Evolutionary conservation across 2,888 invertebrate species (phyloP), one percentile per base, ranked within the genome.

Genomic region (Sthenelais limicola): DNA sequence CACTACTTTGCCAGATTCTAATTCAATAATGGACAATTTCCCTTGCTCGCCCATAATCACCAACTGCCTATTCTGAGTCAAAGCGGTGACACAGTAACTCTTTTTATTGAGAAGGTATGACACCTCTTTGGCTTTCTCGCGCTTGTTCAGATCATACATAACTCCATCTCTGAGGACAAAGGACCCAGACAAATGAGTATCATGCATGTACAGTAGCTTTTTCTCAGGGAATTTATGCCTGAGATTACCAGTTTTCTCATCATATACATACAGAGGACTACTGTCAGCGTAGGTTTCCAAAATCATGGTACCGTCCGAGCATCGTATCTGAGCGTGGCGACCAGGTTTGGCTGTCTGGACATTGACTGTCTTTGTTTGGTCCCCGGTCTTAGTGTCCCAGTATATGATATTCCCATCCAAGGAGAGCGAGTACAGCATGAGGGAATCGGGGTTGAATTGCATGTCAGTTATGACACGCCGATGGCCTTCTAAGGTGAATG

Each of bases 401-500:
- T 74, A 74, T n/a, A 72, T 71, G 12, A 80, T 71, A 7, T 73
- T 74, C 35, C 75, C 74, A 38, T 80, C 80, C 18, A 56, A 48
- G 15, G 79, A 77, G 24, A 78, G 67, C 1, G 78, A 78, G 35
- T 75, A 69, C 43, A 80, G 73, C 21, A 74, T 73, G n/a, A 71
- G 70, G 4, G 74, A 72, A 38, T 54, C 72, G 18, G 67, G 51
- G 52, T 75, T 78, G 72, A 80, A 80, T 24, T 72, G 21, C 18
- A 80, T 68, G 71, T 78, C 78, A 9, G 68, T 70, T 30, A 80
- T 76, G 26, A 68, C 49, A 58, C 78, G 74, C n/a, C 73, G 54
- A 58, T 80, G 79, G 49, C 79, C 80, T 71, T 79, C 79, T 0
- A 80, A 73, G 28, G 75, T 62, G 67, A 74, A 77, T 15, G 69